Evolutionary conservation across 2,113 vertebrate species (phyloP).

Genomic region (Anarhynchus alexandrinus): DNA sequence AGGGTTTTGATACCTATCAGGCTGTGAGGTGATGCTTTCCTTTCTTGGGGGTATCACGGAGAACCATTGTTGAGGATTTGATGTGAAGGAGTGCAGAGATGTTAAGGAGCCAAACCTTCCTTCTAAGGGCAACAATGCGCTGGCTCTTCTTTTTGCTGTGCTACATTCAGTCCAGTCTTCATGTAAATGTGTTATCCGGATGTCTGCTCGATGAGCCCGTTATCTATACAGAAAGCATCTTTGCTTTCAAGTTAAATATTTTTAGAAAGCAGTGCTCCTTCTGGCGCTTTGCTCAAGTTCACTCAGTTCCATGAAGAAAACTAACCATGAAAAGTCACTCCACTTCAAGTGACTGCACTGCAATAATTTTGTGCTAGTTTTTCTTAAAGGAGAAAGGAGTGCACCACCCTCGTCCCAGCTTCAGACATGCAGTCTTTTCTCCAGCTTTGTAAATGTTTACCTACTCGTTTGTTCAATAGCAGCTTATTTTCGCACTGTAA

Average conservation of each 20-base stretch:
- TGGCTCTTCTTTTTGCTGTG: not conserved
- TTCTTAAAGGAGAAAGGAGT: not conserved
- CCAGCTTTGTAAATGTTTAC: conserved; percentile 19
- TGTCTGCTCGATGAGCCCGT: conserved; percentile 32
- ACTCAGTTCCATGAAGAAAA: conserved; percentile 35
- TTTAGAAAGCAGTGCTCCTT: conserved; percentile 27
- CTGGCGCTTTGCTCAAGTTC: conserved; percentile 46
- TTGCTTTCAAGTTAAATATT: conserved; percentile 51
- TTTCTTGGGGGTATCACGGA: not conserved
- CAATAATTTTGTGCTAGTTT: not conserved
- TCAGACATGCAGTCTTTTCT: not conserved
- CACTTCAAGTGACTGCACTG: not conserved
- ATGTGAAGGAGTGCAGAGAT: not conserved
- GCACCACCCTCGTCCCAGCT: not conserved
- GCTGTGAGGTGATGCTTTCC: not conserved
- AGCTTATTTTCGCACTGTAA: not conserved
- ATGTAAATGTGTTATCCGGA: conserved; percentile 33
- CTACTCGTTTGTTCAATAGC: not conserved
- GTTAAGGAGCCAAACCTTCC: not conserved
- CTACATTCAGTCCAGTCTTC: not conserved
- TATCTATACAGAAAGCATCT: conserved; percentile 26
- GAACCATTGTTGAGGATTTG: not conserved
- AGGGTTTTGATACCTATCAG: not conserved
- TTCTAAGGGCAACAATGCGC: not conserved
- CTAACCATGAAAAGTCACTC: conserved; percentile 43